A percentile compares a stretch with the other conserved stretches of the same genome.
Evolutionary conservation across 2,113 vertebrate species (phyloP).

Genomic region (Rattus norvegicus): GRCr8 NC_086019.1:163297501-163298000

Average conservation of each 20-base stretch:
- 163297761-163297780: background rate
- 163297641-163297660: background rate
- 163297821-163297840: background rate
- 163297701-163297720: background rate
- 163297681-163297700: background rate
- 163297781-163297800: background rate
- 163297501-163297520: background rate
- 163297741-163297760: background rate
- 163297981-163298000: background rate
- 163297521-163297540: background rate
- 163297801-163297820: background rate
- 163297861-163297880: conserved; percentile 7
- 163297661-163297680: background rate
- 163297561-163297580: background rate
- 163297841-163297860: background rate
- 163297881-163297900: conserved; percentile 53
- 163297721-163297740: background rate
- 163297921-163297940: conserved; percentile 17
- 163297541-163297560: background rate
- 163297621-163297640: background rate
- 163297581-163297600: background rate
- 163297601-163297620: background rate
- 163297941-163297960: background rate
- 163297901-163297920: background rate
- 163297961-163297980: conserved; percentile 12